Evolutionary conservation across 2,797 vertebrate genomes (phyloP), one percentile per base, ranked within the genome.

Genomic region (Pachyuromys duprasi): DNA sequence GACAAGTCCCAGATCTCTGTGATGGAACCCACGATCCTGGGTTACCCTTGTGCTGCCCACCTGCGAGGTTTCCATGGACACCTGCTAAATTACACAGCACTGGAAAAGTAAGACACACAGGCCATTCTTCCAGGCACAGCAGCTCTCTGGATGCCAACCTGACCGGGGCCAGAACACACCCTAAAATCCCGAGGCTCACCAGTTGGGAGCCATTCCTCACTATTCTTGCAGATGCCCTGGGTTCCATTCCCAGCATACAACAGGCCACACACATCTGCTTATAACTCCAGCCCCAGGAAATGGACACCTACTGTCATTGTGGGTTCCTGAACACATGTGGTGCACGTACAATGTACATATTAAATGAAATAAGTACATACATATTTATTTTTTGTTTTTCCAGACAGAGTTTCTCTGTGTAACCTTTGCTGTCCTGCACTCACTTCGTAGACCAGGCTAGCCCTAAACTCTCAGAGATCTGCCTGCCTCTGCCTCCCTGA

Each of bases 1-100:
- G 42, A 70, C 53, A 31, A 17, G 49, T 42, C 45, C 22, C 55
- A 0, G 0, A 4, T 60, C 53, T 39, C 2, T 0, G 0, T 9
- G 17, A 5, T 57, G 26, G 17, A 28, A 11, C 63, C 49, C 70
- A 4, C 36, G 74, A 1, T 60, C 49, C 8, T 22, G 17, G 57
- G 75, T 24, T 8, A 0, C 31, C 49, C 13, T 39, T 22, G 49
- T 15, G 62, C 28, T 26, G 15, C 57, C 82, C 63, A 2, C 69
- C 22, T 81, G 69, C 22, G 14, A 60, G 39, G 39, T 90, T 67
- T 39, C 93, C 39, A 8, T 18, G 45, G 31, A 62, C 74, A 55
- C 57, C 33, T 26, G 4, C 78, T 63, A 55, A 65, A 76, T 22
- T 65, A 78, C 2, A 82, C 70, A 94, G 57, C 49, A 15, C n/a